Conservation (phyloP, 2,113 vertebrate genomes). For the Tragulus kanchil region DNA sequence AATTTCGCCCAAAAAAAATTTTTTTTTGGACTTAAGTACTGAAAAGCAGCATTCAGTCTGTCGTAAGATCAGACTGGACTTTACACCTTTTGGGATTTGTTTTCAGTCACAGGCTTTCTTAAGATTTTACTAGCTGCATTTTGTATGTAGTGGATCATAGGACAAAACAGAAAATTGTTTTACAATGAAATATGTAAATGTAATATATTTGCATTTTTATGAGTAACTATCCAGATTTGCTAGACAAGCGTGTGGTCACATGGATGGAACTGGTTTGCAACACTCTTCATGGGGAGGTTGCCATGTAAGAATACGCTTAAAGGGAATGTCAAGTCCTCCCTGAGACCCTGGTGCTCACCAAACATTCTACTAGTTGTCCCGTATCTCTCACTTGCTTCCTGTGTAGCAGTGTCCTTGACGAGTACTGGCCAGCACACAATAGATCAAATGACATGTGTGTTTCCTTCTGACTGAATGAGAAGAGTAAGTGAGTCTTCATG, state of each 20-base stretch:
- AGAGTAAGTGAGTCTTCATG: background rate
- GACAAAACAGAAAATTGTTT: constrained; percentile 9
- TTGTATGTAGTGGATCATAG: background rate
- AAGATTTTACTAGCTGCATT: constrained; percentile 40
- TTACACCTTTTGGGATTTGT: background rate
- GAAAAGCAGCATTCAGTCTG: background rate
- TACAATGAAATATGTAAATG: background rate
- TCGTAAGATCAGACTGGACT: background rate
- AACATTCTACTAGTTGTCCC: background rate
- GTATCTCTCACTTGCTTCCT: background rate
- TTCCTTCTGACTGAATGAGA: background rate
- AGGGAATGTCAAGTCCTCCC: background rate
- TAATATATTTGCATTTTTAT: constrained; percentile 19
- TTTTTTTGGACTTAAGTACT: background rate
- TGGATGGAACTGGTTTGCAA: background rate
- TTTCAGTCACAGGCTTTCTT: background rate
- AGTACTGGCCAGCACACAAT: background rate
- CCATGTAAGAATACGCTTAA: background rate
- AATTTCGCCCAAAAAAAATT: no score
- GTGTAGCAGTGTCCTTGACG: background rate
- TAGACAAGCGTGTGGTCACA: background rate
- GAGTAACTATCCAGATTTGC: background rate
- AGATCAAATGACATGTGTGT: background rate
- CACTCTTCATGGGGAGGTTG: background rate
- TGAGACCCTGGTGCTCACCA: background rate